phyloP scores from a whole-genome alignment of 2,888 invertebrate genomes.

The Psylliodes chrysocephalus region DNA sequence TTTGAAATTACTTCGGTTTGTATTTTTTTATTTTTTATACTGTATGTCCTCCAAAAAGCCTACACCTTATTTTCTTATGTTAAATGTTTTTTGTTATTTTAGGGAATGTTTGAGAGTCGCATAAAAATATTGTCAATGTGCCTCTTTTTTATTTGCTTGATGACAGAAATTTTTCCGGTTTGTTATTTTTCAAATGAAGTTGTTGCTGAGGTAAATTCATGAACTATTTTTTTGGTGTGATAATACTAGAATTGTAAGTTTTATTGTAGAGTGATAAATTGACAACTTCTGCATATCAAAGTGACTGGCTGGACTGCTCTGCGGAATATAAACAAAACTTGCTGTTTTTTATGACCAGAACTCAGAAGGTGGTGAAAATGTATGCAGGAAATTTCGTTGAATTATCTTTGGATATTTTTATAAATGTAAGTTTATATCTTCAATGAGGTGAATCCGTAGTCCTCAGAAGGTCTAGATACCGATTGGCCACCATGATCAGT shows the following conservation, averaged over 20 bases:
- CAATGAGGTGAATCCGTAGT: no score
- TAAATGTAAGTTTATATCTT: conserved; percentile 65
- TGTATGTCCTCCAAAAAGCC: no score
- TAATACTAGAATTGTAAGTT: neutral
- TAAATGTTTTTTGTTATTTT: no score
- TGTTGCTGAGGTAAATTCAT: conserved; percentile 5
- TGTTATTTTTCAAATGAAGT: conserved; percentile 62
- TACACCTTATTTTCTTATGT: no score
- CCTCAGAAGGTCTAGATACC: no score
- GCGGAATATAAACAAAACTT: conserved; percentile 62
- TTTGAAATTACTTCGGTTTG: conserved; percentile 59
- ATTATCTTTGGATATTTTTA: conserved; percentile 67
- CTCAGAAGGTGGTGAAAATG: conserved; percentile 65
- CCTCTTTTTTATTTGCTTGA: conserved; percentile 67
- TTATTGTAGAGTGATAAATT: conserved; percentile 63
- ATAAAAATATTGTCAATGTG: conserved; percentile 64
- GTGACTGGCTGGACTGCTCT: conserved; percentile 61
- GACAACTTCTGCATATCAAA: conserved; percentile 62
- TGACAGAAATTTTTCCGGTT: conserved; percentile 68
- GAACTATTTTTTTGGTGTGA: neutral
- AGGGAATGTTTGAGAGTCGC: no score
- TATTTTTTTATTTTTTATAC: no score
- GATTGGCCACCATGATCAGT: no score
- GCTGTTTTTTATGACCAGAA: conserved; percentile 65
- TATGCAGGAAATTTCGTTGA: conserved; percentile 66